Base-by-base conservation (phyloP, 2,797 vertebrate genomes). In the Sardinella longiceps region DNA sequence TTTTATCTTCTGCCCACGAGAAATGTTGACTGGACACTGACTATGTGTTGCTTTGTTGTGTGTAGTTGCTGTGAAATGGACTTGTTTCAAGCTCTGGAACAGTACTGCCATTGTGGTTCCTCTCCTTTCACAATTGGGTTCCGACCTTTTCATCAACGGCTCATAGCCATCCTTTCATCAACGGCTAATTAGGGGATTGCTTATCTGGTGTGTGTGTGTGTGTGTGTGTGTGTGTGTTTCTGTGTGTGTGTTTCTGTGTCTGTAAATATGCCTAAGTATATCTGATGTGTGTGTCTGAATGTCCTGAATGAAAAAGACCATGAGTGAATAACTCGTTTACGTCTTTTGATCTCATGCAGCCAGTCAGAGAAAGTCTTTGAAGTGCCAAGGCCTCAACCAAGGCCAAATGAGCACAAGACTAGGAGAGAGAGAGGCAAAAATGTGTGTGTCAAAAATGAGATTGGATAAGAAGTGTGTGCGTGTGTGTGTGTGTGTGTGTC, bases 291-390 rank as follows among this genome's bases (percentile, higher is more conserved):
- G 46, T 46, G 46, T 46, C 4, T 46, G 7, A 46, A 46, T 46
- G 10, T 58, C n/a, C 25, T 58, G 56, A 58, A 58, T 58, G 3
- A 56, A 56, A n/a, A 9, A 58, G 23, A 25, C 56, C 56, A 33
- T 66, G 30, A 18, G 66, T 74, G 66, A 74, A 20, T 74, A 74
- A 37, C 30, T 18, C 33, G 3, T 74, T 74, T 74, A 20, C 66
- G 2, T 74, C 30, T 74, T 74, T 39, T 74, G 30, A 33, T 37
- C 33, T 33, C 15, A 15, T 74, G 33, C 66, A 74, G 66, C 33
- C 66, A 74, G 30, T 74, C 56, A 58, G 56, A 58, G 23, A n/a
- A 58, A 58, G 56, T 58, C 56, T 58, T 58, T 58, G 56, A 58
- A 58, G 56, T 58, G 56, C 56, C 23, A 58, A 9, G 56, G 56